Percentiles rank a stretch among this genome's conserved stretches.
Conservation (phyloP, 2,888 invertebrate genomes). For the Drymonia ruficornis region DNA sequence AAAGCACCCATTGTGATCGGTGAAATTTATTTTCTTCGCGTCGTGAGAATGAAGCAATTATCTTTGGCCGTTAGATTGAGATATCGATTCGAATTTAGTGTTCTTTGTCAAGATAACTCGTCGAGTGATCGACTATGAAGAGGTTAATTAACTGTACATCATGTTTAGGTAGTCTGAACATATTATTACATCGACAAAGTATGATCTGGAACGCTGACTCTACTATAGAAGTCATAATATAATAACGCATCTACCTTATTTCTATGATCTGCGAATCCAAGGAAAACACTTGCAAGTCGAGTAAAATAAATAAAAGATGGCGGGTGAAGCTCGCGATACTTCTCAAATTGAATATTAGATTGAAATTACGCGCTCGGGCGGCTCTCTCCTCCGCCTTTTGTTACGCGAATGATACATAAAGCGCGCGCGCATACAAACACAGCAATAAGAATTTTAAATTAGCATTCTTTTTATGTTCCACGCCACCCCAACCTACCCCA, state of each 20-base stretch:
- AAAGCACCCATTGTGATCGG: conserved; percentile 72
- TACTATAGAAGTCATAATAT: conserved; percentile 37
- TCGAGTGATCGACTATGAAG: conserved; percentile 24
- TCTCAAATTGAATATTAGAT: conserved; percentile 83
- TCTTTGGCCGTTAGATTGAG: conserved; percentile 58
- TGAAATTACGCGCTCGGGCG: conserved; percentile 82
- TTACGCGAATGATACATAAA: conserved; percentile 80
- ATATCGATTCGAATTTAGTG: conserved; percentile 61
- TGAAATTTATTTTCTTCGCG: conserved; percentile 71
- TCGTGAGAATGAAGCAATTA: conserved; percentile 76
- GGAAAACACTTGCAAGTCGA: conserved; percentile 60
- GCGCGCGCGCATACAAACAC: conserved; percentile 82
- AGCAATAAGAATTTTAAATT: conserved; percentile 84
- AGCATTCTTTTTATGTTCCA: conserved; percentile 83
- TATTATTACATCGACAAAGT: conserved; percentile 4
- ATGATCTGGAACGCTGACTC: conserved; percentile 11
- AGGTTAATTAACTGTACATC: conserved; percentile 23
- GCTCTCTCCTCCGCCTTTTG: conserved; percentile 76
- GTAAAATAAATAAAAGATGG: conserved; percentile 77
- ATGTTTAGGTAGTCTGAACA: conserved; percentile 4
- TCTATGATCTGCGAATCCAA: conserved; percentile 59
- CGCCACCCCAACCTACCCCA: conserved; percentile 72
- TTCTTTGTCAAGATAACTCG: conserved; percentile 48
- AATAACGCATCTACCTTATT: conserved; percentile 39
- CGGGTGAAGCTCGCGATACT: conserved; percentile 70